These are phyloP conservation scores for Acrocephalus scirpaceus DNA, from an alignment of 2,797 vertebrate species.

Conservation along the genomic window DNA sequence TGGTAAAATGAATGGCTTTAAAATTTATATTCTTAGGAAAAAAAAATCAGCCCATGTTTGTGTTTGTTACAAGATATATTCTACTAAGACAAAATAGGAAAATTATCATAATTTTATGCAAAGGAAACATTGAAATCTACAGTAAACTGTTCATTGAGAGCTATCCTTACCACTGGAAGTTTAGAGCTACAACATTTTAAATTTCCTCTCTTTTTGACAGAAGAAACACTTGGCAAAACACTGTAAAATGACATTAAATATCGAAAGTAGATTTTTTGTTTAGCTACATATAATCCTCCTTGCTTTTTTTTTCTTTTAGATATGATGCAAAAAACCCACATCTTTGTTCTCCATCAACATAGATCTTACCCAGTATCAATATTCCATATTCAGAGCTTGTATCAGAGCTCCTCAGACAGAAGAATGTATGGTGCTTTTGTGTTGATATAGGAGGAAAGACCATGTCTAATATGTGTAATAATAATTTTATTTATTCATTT, in stretches of 20 bases:
- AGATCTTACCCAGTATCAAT: not conserved
- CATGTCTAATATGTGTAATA: not conserved
- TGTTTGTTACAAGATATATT: not conserved
- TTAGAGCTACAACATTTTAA: not conserved
- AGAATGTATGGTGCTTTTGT: not conserved
- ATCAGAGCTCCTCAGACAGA: not conserved
- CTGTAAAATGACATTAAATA: not conserved
- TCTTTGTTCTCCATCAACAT: not conserved
- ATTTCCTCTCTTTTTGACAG: not conserved
- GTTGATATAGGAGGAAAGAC: not conserved
- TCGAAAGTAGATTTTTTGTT: not conserved
- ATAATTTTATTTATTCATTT: not conserved
- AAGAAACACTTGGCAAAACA: not conserved
- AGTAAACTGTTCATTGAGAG: not conserved
- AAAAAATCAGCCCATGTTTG: not conserved
- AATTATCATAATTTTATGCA: not conserved
- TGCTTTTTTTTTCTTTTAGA: not conserved
- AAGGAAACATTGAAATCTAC: not conserved
- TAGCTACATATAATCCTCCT: not conserved
- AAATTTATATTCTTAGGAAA: not conserved
- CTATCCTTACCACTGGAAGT: rapidly evolving
- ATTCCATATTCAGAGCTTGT: not conserved
- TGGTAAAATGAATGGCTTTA: not conserved
- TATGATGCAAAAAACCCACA: not conserved
- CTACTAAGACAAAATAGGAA: not conserved